Evolutionary conservation across 2,113 vertebrate species (phyloP), one percentile per base, ranked within the genome.

Genomic region (Alligator sinensis): DNA sequence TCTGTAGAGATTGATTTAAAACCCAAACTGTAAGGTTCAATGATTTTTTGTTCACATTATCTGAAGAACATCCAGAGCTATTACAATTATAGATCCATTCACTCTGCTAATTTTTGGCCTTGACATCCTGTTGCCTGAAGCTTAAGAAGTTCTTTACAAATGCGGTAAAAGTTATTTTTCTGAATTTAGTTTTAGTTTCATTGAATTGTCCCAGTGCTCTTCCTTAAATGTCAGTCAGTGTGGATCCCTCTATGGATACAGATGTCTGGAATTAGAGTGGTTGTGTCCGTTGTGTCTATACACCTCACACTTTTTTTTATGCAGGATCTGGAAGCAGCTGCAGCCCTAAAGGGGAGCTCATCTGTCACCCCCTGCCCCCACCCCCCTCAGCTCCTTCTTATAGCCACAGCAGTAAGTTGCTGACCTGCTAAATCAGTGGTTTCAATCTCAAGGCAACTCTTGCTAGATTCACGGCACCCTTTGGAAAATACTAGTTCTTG

Each of bases 211-310:
- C 9, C 3, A 12, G 62, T 54, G 17, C 16, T 76, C 9, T 30
- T 88, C 25, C 47, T 38, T 57, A 15, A 63, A 11, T 1, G 3
- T 25, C 5, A 19, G 27, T 47, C 57, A 18, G 19, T 16, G 11
- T 70, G 30, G n/a, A 58, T 86, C 24, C 64, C 22, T 24, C 9
- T 18, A 0, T 24, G 1, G 2, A 4, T 34, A 11, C 4, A 34
- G 58, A 24, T 58, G 27, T 2, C 24, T 13, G n/a, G 30, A 30
- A 2, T 28, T 66, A 28, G 64, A 66, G 64, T 66, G 17, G 64
- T 16, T 17, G 27, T 30, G 63, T 64, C 63, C 9, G 6, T 64
- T 64, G 64, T 14, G 28, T 15, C 64, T 66, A 7, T 17, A 66
- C n/a, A 47, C 47, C 47, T 47, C 47, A 9, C 47, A 47, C 47